phyloP scores from a whole-genome alignment of 1,140 invertebrate genomes.

The Bombus sylvicola region DNA sequence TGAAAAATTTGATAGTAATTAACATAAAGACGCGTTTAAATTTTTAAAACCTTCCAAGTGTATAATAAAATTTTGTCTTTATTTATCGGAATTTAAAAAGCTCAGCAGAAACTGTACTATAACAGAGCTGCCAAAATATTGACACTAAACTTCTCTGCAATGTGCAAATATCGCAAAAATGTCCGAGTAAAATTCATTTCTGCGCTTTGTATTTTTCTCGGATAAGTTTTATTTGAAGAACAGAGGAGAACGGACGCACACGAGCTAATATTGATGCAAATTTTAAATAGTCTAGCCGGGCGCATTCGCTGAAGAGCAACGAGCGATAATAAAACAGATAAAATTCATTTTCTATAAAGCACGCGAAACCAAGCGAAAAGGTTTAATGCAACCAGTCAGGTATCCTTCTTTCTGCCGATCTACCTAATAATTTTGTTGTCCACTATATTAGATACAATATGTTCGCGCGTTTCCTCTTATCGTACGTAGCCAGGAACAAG shows the following conservation, averaged over 20 bases:
- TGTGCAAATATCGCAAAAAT: too few relatives aligned
- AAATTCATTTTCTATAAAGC: slow-evolving; percentile 8
- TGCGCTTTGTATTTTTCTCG: too few relatives aligned
- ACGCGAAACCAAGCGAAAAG: slow-evolving; percentile 20
- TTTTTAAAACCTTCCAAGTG: too few relatives aligned
- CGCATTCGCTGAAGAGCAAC: background rate
- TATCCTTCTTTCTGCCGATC: slow-evolving; percentile 22
- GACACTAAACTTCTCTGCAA: too few relatives aligned
- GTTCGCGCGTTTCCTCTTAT: slow-evolving; percentile 18
- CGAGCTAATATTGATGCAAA: background rate
- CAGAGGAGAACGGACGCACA: background rate
- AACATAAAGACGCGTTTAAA: too few relatives aligned
- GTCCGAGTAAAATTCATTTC: too few relatives aligned
- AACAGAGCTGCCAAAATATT: too few relatives aligned
- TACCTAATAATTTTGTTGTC: slow-evolving; percentile 30
- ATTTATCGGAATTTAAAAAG: too few relatives aligned
- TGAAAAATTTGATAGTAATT: too few relatives aligned
- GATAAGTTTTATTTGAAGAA: background rate
- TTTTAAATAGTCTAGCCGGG: background rate
- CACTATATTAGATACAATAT: background rate
- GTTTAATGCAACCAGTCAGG: slow-evolving; percentile 28
- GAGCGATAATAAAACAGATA: background rate
- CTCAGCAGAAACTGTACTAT: too few relatives aligned
- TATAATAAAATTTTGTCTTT: too few relatives aligned
- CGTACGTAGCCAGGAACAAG: background rate